Percentiles rank a stretch among this genome's conserved stretches.
Evolutionary conservation across 2,888 invertebrate species (phyloP).

Genomic region (Philereme vetulata): DNA sequence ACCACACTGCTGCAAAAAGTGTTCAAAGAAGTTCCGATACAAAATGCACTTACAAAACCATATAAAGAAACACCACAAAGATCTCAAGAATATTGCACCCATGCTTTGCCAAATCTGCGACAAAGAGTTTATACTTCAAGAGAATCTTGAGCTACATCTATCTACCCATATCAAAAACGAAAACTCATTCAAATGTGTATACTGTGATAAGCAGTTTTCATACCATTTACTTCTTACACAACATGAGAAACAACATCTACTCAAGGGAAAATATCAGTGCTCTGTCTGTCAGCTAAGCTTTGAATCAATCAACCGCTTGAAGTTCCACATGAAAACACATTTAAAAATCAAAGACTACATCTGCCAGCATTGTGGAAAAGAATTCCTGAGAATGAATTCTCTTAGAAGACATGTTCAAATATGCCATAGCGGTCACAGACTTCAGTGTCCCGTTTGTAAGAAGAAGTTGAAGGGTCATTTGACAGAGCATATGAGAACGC

Average conservation of each 20-base stretch:
- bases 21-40: conserved; percentile 86
- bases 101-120: conserved; percentile 90
- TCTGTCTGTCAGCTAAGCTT: conserved; percentile 88
- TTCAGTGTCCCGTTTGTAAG: conserved; percentile 91
- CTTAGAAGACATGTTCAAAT: conserved; percentile 90
- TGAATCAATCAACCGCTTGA: conserved; percentile 86
- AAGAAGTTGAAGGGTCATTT: conserved; percentile 92
- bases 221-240: conserved; percentile 74
- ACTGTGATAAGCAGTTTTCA: conserved; percentile 72
- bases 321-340: conserved; percentile 87
- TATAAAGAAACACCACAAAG: conserved; percentile 80
- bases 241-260: conserved; percentile 89
- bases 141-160: conserved; percentile 89
- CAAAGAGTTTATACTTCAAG: conserved; percentile 90
- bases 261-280: conserved; percentile 89
- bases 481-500: conserved; percentile 92
- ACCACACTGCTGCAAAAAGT: conserved; percentile 85
- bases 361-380: conserved; percentile 91
- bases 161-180: conserved; percentile 85
- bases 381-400: conserved; percentile 89
- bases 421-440: conserved; percentile 89
- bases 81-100: conserved; percentile 38
- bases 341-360: conserved; percentile 89
- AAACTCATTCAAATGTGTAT: conserved; percentile 86
- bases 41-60: conserved; percentile 87